phyloP scores from a whole-genome alignment of 2,797 vertebrate species.

The Cercopithecus hamlyni region DNA sequence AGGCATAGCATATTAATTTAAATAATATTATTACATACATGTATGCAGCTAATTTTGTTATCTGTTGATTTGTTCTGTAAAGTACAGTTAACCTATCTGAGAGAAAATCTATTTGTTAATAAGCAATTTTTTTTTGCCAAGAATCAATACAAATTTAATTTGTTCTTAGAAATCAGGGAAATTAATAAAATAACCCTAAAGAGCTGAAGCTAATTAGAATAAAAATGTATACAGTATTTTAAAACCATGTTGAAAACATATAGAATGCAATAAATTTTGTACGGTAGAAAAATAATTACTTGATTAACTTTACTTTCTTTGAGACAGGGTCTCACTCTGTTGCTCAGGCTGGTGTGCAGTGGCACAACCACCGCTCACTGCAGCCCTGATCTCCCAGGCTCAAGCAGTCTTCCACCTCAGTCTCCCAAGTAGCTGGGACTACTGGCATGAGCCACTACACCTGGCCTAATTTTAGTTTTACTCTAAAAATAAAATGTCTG shows the following conservation, averaged over 20 bases:
- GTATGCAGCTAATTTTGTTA: background rate
- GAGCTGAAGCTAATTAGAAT: background rate
- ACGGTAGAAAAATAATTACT: background rate
- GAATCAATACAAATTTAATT: background rate
- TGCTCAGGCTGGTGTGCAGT: background rate
- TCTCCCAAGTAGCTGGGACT: background rate
- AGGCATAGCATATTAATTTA: background rate
- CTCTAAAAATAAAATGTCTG: background rate
- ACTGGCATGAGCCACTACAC: background rate
- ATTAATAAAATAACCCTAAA: background rate
- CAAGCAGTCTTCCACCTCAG: background rate
- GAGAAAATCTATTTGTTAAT: background rate
- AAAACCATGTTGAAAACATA: background rate
- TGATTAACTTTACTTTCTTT: background rate
- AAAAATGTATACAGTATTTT: background rate
- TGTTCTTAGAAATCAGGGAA: background rate
- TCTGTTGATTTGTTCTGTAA: background rate
- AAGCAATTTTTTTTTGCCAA: background rate
- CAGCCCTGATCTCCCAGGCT: background rate
- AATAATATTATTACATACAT: background rate
- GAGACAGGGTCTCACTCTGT: background rate
- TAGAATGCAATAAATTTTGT: background rate
- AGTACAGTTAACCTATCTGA: background rate
- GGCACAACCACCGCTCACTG: background rate
- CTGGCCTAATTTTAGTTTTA: background rate